Evolutionary conservation across 2,797 vertebrate species (phyloP).

Genomic region (Amniataba percoides): DNA sequence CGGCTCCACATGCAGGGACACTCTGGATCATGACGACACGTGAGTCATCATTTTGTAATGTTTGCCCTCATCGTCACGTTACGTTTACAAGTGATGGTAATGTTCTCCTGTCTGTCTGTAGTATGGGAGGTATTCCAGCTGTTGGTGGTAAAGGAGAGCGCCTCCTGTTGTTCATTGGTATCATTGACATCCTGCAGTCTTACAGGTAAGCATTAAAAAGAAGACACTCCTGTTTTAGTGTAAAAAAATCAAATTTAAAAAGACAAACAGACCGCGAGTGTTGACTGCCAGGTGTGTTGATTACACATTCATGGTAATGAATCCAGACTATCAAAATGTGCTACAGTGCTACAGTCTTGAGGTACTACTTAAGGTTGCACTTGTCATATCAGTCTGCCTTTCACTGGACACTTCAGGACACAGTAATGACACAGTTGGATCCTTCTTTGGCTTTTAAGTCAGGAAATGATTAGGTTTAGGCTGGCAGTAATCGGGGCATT

Average conservation of each 20-base stretch:
- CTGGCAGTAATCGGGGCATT: conserved; percentile 25
- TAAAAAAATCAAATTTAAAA: neutral
- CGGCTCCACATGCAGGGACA: conserved; percentile 89
- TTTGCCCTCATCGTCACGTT: neutral
- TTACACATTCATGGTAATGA: neutral
- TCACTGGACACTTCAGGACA: neutral
- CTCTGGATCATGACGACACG: conserved; percentile 94
- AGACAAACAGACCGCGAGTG: neutral
- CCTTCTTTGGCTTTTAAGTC: conserved; percentile 10
- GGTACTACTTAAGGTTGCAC: neutral
- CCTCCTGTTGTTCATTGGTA: conserved; percentile 94
- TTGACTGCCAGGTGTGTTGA: neutral
- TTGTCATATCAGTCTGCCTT: neutral
- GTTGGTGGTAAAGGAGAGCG: conserved; percentile 91
- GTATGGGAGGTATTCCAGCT: conserved; percentile 98
- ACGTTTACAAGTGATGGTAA: neutral
- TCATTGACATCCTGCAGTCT: conserved; percentile 98
- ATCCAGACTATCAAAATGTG: neutral
- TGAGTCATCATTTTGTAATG: conserved; percentile 69
- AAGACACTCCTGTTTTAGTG: neutral
- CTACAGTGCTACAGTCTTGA: neutral
- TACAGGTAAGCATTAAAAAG: conserved; percentile 88
- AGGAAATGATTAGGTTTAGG: conserved; percentile 3
- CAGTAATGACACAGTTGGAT: neutral
- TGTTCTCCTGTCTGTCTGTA: conserved; percentile 67